Conservation (phyloP, 2,113 vertebrate species). For the Naja naja region DNA sequence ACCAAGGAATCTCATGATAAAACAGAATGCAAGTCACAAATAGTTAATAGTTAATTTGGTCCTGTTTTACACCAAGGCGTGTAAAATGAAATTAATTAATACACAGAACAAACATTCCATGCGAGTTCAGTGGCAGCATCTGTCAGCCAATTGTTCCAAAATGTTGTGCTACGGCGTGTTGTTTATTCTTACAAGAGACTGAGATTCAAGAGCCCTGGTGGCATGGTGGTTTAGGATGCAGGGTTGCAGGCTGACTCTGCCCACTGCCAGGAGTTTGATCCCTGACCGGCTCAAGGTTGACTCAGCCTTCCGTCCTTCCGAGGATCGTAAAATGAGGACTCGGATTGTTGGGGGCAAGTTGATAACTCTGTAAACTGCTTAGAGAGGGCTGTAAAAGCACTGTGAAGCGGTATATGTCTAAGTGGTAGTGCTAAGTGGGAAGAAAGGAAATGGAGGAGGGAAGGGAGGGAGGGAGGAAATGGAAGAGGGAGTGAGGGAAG, state of each 20-base stretch:
- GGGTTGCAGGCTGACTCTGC: not conserved
- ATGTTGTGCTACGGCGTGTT: not conserved
- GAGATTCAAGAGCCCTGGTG: not conserved
- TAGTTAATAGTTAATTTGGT: constrained; percentile 33
- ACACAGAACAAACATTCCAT: constrained; percentile 4
- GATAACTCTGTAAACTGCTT: not conserved
- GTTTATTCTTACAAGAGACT: not conserved
- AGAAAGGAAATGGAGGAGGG: too few relatives aligned
- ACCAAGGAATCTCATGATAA: constrained; percentile 11
- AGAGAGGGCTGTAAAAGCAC: not conserved
- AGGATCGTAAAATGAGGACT: not conserved
- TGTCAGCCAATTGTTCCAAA: constrained; percentile 21
- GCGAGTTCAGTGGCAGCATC: constrained; percentile 18
- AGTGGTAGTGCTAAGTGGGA: too few relatives aligned
- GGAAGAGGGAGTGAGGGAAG: too few relatives aligned
- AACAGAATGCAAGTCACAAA: constrained; percentile 8
- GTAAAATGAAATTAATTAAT: constrained; percentile 23
- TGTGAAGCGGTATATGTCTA: not conserved
- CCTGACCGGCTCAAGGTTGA: not conserved
- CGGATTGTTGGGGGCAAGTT: not conserved
- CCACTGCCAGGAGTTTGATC: not conserved
- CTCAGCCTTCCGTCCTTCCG: not conserved
- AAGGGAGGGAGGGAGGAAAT: too few relatives aligned
- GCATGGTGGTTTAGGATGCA: not conserved
- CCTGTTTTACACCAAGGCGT: not conserved